Evolutionary conservation across 2,797 vertebrate species (phyloP).

Genomic region (Spea hammondii): DNA sequence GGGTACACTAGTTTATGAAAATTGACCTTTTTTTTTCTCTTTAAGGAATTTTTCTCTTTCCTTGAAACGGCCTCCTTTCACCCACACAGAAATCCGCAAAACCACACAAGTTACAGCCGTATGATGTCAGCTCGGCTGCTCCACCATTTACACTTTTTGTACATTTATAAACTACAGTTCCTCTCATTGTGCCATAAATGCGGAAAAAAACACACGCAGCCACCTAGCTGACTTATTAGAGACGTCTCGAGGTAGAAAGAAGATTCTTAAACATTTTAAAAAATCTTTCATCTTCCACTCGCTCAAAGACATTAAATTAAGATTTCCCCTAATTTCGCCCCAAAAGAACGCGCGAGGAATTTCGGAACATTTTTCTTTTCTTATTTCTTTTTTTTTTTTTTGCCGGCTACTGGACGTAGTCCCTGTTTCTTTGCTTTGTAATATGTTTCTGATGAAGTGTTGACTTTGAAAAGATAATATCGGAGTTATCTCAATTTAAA

Average conservation of each 20-base stretch:
- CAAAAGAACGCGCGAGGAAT: not conserved
- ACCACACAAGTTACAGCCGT: slow-evolving; percentile 62
- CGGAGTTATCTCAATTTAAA: not conserved
- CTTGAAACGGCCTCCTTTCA: slow-evolving; percentile 66
- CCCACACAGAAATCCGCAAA: slow-evolving; percentile 66
- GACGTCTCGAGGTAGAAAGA: slow-evolving; percentile 58
- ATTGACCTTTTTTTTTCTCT: slow-evolving; percentile 56
- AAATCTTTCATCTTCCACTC: slow-evolving; percentile 70
- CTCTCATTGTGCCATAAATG: slow-evolving; percentile 69
- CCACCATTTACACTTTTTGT: slow-evolving; percentile 70
- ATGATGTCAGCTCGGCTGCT: slow-evolving; percentile 68
- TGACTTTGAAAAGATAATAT: not conserved
- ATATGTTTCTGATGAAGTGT: not conserved
- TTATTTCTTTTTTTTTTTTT: no score
- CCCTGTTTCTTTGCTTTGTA: not conserved
- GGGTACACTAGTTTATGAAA: slow-evolving; percentile 58
- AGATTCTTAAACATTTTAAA: slow-evolving; percentile 69
- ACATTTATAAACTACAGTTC: slow-evolving; percentile 68
- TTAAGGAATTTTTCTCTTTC: slow-evolving; percentile 63
- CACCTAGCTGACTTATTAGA: slow-evolving; percentile 68
- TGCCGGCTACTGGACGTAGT: not conserved
- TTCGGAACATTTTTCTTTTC: no score
- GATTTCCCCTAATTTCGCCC: not conserved
- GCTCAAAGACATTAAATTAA: slow-evolving; percentile 57
- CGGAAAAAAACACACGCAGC: slow-evolving; percentile 61